Conservation (phyloP, 2,888 invertebrate species). For the Aporophyla lueneburgensis region DNA sequence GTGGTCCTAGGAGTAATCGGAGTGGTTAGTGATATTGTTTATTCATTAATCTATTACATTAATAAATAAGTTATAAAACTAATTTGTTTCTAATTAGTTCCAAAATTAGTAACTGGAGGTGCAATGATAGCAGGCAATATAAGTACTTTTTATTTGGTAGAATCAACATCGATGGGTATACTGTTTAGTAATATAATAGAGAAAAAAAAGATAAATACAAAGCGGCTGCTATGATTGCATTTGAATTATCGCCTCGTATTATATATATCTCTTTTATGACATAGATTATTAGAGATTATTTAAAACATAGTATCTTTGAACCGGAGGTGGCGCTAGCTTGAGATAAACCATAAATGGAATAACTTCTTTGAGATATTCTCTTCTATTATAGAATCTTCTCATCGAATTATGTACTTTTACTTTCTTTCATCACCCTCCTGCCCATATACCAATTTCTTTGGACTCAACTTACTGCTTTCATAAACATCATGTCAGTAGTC, state of each 20-base stretch:
- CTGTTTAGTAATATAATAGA: neutral
- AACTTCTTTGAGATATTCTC: neutral
- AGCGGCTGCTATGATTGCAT: neutral
- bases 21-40: constrained; percentile 59
- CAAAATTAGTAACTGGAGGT: neutral
- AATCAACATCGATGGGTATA: neutral
- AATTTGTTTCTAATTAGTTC: neutral
- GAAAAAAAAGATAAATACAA: no score
- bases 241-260: no score
- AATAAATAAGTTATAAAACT: neutral
- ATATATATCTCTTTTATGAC: no score
- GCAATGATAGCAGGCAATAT: neutral
- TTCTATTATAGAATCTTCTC: neutral
- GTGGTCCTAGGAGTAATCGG: constrained; percentile 58
- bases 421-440: neutral
- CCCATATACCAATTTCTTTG: no score
- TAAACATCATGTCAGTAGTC: no score
- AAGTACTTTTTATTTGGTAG: neutral
- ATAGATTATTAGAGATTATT: no score
- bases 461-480: no score
- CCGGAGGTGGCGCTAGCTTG: neutral
- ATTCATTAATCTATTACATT: constrained; percentile 1
- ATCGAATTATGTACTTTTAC: neutral
- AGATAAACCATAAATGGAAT: neutral
- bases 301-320: neutral